A percentile compares a stretch with the other conserved stretches of the same genome.
These are phyloP conservation scores for Mnemiopsis leidyi DNA, from an alignment of 37 sponge, comb jelly and placozoan genomes.

Conservation along the genomic window DNA sequence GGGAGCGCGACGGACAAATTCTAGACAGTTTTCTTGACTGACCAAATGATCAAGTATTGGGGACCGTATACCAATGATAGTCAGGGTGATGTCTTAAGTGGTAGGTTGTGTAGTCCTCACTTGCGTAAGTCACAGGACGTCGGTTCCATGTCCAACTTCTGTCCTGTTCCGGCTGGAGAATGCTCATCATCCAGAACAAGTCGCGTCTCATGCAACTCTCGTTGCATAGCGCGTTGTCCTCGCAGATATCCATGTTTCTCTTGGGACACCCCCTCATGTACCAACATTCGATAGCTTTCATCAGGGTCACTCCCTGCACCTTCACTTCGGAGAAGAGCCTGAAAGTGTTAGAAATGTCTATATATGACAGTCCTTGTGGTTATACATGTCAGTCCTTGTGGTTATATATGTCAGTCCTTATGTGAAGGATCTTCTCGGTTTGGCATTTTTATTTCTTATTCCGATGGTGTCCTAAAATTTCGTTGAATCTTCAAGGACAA, in stretches of 20 bases:
- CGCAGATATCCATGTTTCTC: slow-evolving; percentile 32
- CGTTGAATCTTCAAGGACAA: too few species aligned
- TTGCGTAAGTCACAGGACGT: not conserved
- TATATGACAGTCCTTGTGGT: too few species aligned
- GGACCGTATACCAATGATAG: not conserved
- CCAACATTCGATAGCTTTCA: slow-evolving; percentile 45
- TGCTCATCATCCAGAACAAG: not conserved
- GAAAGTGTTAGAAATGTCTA: not conserved
- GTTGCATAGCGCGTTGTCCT: slow-evolving; percentile 11
- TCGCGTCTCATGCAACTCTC: slow-evolving; percentile 10
- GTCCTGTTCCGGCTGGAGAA: not conserved
- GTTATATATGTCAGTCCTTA: too few species aligned
- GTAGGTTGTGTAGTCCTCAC: not conserved
- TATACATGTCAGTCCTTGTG: too few species aligned
- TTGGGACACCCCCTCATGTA: slow-evolving; percentile 20
- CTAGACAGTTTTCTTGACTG: not conserved
- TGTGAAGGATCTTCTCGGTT: too few species aligned
- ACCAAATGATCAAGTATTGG: not conserved
- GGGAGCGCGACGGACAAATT: not conserved
- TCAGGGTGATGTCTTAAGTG: not conserved
- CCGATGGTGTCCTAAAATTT: too few species aligned
- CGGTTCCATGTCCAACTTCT: not conserved
- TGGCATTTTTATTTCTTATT: too few species aligned
- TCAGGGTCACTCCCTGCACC: slow-evolving; percentile 39
- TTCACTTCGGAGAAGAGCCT: slow-evolving; percentile 47